Evolutionary conservation across 2,797 vertebrate species (phyloP).

Genomic region (Lithobates sylvaticus): DNA sequence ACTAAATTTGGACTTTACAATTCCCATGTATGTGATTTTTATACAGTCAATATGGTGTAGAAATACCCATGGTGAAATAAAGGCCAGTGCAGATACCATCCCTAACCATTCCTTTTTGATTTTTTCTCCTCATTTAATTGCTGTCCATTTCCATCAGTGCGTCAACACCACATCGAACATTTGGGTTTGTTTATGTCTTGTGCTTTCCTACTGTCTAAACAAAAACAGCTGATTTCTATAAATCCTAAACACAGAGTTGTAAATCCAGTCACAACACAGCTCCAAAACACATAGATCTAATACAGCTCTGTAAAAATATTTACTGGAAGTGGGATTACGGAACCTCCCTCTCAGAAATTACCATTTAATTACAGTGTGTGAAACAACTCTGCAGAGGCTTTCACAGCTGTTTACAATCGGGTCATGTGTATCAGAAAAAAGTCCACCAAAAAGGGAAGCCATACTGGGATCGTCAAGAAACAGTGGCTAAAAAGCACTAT

Average conservation of each 20-base stretch:
- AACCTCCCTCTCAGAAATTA: not conserved
- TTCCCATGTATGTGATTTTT: too few species aligned
- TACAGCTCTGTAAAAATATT: not conserved
- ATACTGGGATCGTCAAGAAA: too few species aligned
- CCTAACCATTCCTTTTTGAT: too few species aligned
- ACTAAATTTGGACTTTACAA: too few species aligned
- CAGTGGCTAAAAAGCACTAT: not conserved
- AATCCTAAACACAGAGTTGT: not conserved
- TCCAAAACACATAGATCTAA: not conserved
- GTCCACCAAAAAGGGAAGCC: not conserved
- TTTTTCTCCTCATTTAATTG: not conserved
- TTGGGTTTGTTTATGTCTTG: not conserved
- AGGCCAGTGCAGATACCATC: too few species aligned
- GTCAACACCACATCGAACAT: not conserved
- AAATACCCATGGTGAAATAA: too few species aligned
- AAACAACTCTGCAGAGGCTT: not conserved
- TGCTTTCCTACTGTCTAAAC: not conserved
- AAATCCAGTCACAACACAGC: constrained; percentile 4
- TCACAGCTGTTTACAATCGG: not conserved
- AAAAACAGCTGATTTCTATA: not conserved
- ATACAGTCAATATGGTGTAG: too few species aligned
- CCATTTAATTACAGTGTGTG: not conserved
- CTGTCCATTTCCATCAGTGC: not conserved
- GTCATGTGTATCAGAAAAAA: not conserved
- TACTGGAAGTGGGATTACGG: constrained; percentile 8